Percentiles rank a stretch among this genome's conserved stretches.
Conservation (phyloP, 2,797 vertebrate genomes). For the Centropyge bicolor region DNA sequence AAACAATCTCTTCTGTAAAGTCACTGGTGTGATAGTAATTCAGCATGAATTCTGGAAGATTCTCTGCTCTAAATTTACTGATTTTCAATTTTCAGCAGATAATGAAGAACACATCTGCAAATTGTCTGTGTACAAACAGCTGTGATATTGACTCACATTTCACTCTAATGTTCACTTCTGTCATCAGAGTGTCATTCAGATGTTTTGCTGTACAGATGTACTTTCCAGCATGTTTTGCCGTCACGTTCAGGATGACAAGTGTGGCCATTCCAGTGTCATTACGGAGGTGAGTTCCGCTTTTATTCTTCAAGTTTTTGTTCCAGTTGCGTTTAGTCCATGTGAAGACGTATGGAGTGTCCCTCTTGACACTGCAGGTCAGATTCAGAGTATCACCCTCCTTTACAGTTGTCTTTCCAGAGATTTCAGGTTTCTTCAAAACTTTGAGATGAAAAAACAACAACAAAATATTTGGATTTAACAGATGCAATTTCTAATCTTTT, state of each 20-base stretch:
- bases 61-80: no score
- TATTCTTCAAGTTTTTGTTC: background rate
- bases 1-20: background rate
- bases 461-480: background rate
- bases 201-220: slow-evolving; percentile 36
- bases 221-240: background rate
- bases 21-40: background rate
- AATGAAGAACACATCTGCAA: no score
- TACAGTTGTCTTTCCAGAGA: background rate
- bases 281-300: background rate
- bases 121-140: background rate
- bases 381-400: slow-evolving; percentile 5
- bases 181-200: background rate
- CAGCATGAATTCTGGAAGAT: background rate
- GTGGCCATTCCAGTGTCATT: background rate
- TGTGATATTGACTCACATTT: slow-evolving; percentile 16
- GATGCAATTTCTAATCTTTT: no score
- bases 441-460: background rate
- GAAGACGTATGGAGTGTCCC: background rate
- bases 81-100: background rate
- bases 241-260: slow-evolving; percentile 3
- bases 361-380: slow-evolving; percentile 27
- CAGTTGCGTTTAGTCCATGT: background rate
- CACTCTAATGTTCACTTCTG: background rate
- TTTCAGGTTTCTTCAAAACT: slow-evolving; percentile 6